Base-by-base conservation (phyloP, 2,797 vertebrate genomes). In the Rhinatrema bivittatum region DNA sequence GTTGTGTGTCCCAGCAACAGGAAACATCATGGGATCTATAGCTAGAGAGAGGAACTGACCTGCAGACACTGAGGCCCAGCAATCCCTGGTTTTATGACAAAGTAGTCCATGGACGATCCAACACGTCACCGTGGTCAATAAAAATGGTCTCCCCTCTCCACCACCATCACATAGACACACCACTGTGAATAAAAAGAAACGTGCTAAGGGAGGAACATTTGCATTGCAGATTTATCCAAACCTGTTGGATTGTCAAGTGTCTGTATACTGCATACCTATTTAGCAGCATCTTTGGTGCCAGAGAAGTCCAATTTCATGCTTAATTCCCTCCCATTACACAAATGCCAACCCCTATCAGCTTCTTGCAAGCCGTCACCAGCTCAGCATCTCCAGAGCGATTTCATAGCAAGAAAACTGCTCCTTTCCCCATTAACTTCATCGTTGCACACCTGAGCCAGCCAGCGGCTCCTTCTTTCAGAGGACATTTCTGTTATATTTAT, bases 251-350 rank as follows among this genome's bases (percentile, higher is more conserved):
- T 49, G 26, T 42, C 20, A 25, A 31, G 14, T 20, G 25, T 29
- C 9, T 19, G 21, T 20, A 21, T 5, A 7, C 9, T 10, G 6
- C 11, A 29, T 45, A 39, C 3, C 1, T 29, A 10, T n/a, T 33
- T 16, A 25, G 3, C 32, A 28, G 7, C 22, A 46, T 18, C 32
- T 12, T 61, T 21, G 29, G 16, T 36, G 38, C 22, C 5, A 42
- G 25, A 48, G 10, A 1, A 10, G 3, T 23, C 59, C 29, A 31
- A 34, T 51, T 28, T 11, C 21, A 21, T 20, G 6, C 28, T 48
- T 52, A 52, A 46, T 60, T 66, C 35, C 31, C 39, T 19, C 32
- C 44, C 18, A 13, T 51, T 36, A 50, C 26, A 20, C 38, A 39
- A n/a, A 19, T 39, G 20, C 29, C 25, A 51, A 5, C 4, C 6